Conservation (phyloP, 2,888 invertebrate species). For the Nomada flava region DNA sequence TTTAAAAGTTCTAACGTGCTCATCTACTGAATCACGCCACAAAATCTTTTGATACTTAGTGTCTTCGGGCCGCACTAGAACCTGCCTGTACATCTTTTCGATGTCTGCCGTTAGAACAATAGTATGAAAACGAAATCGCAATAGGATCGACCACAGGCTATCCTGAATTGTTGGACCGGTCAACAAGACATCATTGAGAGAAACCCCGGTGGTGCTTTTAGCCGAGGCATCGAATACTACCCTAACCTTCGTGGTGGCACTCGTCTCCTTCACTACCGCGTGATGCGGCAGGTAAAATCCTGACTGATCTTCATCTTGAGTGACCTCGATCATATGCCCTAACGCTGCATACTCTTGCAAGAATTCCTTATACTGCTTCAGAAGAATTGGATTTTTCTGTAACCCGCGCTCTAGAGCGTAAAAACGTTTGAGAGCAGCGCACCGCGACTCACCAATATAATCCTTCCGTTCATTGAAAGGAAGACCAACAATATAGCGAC, state of each 20-base stretch:
- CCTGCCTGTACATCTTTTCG: background rate
- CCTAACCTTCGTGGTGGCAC: background rate
- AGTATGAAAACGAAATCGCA: background rate
- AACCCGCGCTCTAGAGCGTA: no score
- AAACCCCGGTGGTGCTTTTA: background rate
- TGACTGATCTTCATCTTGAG: no score
- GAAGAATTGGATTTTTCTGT: no score
- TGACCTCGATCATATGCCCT: no score
- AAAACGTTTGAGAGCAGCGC: no score
- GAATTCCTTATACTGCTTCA: no score
- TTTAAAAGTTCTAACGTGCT: background rate
- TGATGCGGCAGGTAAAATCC: no score
- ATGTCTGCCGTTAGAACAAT: background rate
- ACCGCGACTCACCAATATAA: no score
- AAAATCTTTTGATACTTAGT: background rate
- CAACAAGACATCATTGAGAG: background rate
- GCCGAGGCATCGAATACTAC: background rate
- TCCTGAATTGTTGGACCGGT: background rate
- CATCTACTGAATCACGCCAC: background rate
- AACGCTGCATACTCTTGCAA: no score
- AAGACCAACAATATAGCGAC: conserved; percentile 2
- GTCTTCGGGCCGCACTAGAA: background rate
- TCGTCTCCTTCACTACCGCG: background rate
- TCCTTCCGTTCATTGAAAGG: no score
- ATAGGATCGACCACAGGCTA: background rate